These are phyloP conservation scores for Hoplostethus mediterraneus DNA, from an alignment of 2,797 vertebrate genomes.

Conservation along the genomic window DNA sequence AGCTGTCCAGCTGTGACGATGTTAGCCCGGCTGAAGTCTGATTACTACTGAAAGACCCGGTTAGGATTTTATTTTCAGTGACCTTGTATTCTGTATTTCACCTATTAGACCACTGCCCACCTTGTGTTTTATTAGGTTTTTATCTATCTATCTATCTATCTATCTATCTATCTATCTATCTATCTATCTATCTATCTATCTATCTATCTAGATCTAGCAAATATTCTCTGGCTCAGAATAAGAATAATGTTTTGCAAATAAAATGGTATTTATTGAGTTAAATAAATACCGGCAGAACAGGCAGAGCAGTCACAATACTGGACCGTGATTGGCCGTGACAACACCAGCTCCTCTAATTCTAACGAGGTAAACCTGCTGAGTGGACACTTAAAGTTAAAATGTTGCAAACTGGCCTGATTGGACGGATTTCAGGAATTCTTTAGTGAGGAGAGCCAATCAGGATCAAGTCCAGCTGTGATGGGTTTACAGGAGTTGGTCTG, in stretches of 20 bases:
- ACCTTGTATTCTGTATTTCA: constrained; percentile 49
- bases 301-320: neutral
- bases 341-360: neutral
- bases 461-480: neutral
- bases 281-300: too few species aligned
- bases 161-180: too few species aligned
- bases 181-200: too few species aligned
- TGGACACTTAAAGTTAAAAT: too few species aligned
- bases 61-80: constrained; percentile 47
- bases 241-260: too few species aligned
- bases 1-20: constrained; percentile 74
- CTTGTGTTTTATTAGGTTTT: too few species aligned
- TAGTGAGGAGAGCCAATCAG: neutral
- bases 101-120: neutral
- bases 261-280: neutral
- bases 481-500: neutral
- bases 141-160: neutral
- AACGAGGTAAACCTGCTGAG: too few species aligned
- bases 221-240: too few species aligned
- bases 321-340: neutral
- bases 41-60: constrained; percentile 72
- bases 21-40: constrained; percentile 68
- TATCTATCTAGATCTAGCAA: too few species aligned
- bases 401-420: neutral
- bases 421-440: neutral